These are phyloP conservation scores for Battus philenor DNA, from an alignment of 1,140 invertebrate species.

Conservation along the genomic window DNA sequence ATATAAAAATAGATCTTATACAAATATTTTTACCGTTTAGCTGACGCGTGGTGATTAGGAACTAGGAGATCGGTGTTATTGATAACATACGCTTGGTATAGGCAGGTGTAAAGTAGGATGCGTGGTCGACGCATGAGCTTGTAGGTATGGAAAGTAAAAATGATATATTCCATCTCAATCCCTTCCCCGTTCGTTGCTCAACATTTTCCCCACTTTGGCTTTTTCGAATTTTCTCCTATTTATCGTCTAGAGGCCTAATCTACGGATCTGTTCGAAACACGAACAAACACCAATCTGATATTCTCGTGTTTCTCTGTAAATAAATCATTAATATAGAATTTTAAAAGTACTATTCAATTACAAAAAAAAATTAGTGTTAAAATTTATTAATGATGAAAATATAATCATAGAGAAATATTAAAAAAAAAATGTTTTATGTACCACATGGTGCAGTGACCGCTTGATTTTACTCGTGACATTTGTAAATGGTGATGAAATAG, in stretches of 20 bases:
- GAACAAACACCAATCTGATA: too few relatives aligned
- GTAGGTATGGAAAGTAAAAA: conserved; percentile 35
- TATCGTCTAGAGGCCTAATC: conserved; percentile 13
- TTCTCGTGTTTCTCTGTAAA: conserved; percentile 7
- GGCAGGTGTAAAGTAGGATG: conserved; percentile 33
- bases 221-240: conserved; percentile 11
- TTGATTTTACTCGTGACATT: not conserved
- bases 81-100: conserved; percentile 29
- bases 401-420: not conserved
- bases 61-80: conserved; percentile 24
- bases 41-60: conserved; percentile 29
- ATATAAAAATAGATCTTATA: conserved; percentile 72
- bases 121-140: conserved; percentile 40
- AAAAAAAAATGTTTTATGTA: not conserved
- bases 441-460: not conserved
- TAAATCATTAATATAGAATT: conserved; percentile 6
- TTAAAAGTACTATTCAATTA: not conserved
- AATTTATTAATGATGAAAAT: too few relatives aligned
- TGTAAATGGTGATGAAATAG: not conserved
- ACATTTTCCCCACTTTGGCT: conserved; percentile 14
- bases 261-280: not conserved
- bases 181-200: conserved; percentile 23
- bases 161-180: conserved; percentile 2
- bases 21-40: conserved; percentile 55
- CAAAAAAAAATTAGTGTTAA: too few relatives aligned